A percentile compares a stretch with the other conserved stretches of the same genome.
Evolutionary conservation across 1,140 invertebrate species (phyloP).

Genomic region (Meteorus sp.): DNA sequence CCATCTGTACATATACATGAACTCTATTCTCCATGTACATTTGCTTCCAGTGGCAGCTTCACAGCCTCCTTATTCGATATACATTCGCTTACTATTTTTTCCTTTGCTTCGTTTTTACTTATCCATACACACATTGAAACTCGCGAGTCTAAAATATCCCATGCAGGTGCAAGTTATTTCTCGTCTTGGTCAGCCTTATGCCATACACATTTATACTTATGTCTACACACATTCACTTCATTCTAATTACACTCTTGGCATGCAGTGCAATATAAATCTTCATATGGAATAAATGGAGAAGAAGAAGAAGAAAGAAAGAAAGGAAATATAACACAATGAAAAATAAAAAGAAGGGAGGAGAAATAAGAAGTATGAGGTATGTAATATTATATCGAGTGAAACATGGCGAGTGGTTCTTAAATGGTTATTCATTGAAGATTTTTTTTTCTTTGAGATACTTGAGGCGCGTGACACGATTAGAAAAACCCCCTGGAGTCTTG

Average conservation of each 20-base stretch:
- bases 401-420: neutral
- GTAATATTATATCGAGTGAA: neutral
- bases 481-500: conserved; percentile 4
- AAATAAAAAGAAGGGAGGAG: neutral
- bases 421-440: neutral
- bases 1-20: too few relatives aligned
- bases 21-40: too few relatives aligned
- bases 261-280: neutral
- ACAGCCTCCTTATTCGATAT: too few relatives aligned
- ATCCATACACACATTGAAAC: too few relatives aligned
- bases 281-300: too few relatives aligned
- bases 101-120: too few relatives aligned
- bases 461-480: conserved; percentile 25
- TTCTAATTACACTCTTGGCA: conserved; percentile 15
- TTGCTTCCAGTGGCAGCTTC: too few relatives aligned
- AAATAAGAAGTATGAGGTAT: neutral
- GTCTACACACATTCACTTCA: neutral
- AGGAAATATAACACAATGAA: neutral
- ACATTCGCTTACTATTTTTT: too few relatives aligned
- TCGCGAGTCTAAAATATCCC: too few relatives aligned
- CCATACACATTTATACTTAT: neutral
- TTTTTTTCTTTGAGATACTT: conserved; percentile 1
- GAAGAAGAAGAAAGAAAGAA: neutral
- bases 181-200: neutral
- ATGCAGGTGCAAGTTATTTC: neutral